phyloP scores from a whole-genome alignment of 2,888 invertebrate species.

The Uropetala carovei region DNA sequence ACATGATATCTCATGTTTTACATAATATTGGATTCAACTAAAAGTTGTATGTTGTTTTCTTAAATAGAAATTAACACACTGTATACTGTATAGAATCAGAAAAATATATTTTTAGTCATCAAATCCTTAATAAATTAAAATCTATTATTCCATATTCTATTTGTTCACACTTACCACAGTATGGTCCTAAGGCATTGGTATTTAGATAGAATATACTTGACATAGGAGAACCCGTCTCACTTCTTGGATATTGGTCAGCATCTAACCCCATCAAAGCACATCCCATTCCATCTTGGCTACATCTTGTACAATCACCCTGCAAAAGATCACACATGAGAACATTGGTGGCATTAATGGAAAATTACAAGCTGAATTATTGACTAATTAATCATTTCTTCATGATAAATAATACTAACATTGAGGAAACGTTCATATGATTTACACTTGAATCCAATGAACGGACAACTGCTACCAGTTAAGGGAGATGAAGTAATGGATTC shows the following conservation, averaged over 20 bases:
- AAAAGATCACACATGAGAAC: neutral
- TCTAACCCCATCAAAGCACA: conserved; percentile 58
- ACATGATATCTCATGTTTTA: too few relatives aligned
- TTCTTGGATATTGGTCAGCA: conserved; percentile 41
- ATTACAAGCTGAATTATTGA: too few relatives aligned
- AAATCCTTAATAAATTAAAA: too few relatives aligned
- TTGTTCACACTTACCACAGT: neutral
- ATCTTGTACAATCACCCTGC: conserved; percentile 31
- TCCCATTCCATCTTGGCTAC: neutral
- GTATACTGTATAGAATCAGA: too few relatives aligned
- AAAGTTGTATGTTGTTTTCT: too few relatives aligned
- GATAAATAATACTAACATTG: neutral
- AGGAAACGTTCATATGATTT: conserved; percentile 22
- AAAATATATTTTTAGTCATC: too few relatives aligned
- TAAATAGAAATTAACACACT: too few relatives aligned
- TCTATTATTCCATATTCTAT: too few relatives aligned
- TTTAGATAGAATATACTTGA: conserved; percentile 10
- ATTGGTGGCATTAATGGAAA: too few relatives aligned
- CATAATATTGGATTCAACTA: too few relatives aligned
- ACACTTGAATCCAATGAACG: conserved; percentile 26
- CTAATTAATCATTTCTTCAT: too few relatives aligned
- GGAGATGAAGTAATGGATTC: conserved; percentile 69
- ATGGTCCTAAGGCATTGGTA: conserved; percentile 8
- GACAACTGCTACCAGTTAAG: conserved; percentile 68
- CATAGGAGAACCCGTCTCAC: neutral